A percentile compares a stretch with the other conserved stretches of the same genome.
phyloP scores from a whole-genome alignment of 1,140 invertebrate genomes.

The Dendrolimus punctatus region DNA sequence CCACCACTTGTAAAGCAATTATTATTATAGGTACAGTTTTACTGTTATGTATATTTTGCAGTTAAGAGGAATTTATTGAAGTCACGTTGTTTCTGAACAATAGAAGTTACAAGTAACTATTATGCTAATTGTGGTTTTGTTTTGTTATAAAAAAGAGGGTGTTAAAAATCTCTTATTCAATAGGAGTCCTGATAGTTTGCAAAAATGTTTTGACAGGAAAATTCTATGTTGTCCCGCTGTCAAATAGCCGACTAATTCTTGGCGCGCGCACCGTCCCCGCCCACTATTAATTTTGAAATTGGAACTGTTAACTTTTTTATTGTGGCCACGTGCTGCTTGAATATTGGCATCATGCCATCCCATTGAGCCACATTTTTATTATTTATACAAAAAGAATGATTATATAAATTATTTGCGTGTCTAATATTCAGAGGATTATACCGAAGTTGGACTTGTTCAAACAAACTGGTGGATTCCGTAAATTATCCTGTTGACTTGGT shows the following conservation, averaged over 20 bases:
- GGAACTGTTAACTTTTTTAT: constrained; percentile 64
- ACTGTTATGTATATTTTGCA: no score
- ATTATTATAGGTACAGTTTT: no score
- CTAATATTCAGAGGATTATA: no score
- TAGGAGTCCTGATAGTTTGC: constrained; percentile 55
- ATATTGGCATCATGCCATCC: constrained; percentile 14
- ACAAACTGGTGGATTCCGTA: no score
- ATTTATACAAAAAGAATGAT: no score
- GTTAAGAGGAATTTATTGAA: no score
- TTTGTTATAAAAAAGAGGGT: constrained; percentile 55
- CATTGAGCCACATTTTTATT: not conserved
- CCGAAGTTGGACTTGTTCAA: no score
- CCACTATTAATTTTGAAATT: constrained; percentile 53
- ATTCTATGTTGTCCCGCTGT: constrained; percentile 53
- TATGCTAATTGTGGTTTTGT: constrained; percentile 71
- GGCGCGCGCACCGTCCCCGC: constrained; percentile 35
- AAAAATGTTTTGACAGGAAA: constrained; percentile 69
- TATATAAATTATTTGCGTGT: no score
- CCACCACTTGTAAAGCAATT: no score
- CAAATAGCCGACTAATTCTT: constrained; percentile 56
- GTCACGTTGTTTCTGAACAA: constrained; percentile 16
- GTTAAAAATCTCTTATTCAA: constrained; percentile 27
- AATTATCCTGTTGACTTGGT: no score
- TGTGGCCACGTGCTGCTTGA: constrained; percentile 46
- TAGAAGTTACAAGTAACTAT: constrained; percentile 45